A percentile compares a stretch with the other conserved stretches of the same genome.
Evolutionary conservation across 2,888 invertebrate genomes (phyloP).

Genomic region (Caenorhabditis becei): DNA sequence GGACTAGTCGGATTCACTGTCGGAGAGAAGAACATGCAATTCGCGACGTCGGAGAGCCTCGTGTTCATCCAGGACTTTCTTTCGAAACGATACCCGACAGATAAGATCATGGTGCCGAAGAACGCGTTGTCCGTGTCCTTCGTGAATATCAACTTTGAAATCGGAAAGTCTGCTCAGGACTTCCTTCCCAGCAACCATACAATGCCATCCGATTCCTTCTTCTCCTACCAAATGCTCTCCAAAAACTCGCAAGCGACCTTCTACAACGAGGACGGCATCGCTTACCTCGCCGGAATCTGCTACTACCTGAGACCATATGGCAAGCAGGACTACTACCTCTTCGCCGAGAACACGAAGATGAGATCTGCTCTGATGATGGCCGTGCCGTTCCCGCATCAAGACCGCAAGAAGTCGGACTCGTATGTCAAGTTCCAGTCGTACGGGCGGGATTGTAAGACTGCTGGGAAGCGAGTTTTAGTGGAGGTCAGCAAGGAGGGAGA

Average conservation of each 20-base stretch:
- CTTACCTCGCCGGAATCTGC: conserved; percentile 11
- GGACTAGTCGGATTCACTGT: background rate
- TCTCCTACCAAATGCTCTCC: conserved; percentile 10
- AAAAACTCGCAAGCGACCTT: conserved; percentile 6
- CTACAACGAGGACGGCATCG: conserved; percentile 4
- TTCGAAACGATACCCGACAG: background rate
- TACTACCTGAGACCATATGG: background rate
- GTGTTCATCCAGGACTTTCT: conserved; percentile 1
- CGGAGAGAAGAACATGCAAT: background rate
- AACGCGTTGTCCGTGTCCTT: conserved; percentile 1
- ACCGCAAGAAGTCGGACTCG: background rate
- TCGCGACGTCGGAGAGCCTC: background rate
- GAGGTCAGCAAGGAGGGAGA: background rate
- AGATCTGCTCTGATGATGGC: background rate
- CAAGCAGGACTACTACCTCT: background rate
- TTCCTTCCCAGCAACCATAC: background rate
- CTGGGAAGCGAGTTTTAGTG: background rate
- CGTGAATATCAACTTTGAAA: background rate
- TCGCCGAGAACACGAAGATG: background rate
- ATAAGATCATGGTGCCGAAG: background rate
- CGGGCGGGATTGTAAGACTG: background rate
- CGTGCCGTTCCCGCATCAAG: background rate
- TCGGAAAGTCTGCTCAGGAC: background rate
- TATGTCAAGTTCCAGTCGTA: background rate
- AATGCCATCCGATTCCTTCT: background rate